Evolutionary conservation across 2,113 vertebrate species (phyloP).

Genomic region (Melanotaenia duboulayi): DNA sequence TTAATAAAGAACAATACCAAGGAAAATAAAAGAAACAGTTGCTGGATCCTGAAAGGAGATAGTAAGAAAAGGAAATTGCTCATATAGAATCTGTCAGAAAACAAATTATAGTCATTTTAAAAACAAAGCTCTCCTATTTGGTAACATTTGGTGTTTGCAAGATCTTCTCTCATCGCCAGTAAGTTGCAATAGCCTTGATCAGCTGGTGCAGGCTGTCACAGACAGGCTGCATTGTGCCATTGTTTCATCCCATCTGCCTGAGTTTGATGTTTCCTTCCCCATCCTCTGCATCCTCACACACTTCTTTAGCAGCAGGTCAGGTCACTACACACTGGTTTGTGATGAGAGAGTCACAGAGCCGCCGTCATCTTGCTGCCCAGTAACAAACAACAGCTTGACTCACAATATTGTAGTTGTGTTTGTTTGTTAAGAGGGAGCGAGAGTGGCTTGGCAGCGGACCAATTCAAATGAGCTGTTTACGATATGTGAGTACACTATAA

Average conservation of each 20-base stretch:
- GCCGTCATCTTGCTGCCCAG: slow-evolving; percentile 59
- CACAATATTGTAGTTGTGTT: slow-evolving; percentile 68
- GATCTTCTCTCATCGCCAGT: slow-evolving; percentile 52
- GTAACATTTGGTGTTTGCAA: slow-evolving; percentile 73
- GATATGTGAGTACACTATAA: slow-evolving; percentile 55
- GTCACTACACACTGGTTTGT: slow-evolving; percentile 74
- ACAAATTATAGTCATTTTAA: slow-evolving; percentile 67
- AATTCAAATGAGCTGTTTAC: slow-evolving; percentile 74
- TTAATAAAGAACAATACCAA: slow-evolving; percentile 69
- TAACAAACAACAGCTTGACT: slow-evolving; percentile 78
- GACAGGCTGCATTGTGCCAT: slow-evolving; percentile 44
- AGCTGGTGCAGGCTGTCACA: slow-evolving; percentile 63
- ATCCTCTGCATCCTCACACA: slow-evolving; percentile 74
- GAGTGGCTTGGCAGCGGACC: slow-evolving; percentile 60
- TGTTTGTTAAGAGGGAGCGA: slow-evolving; percentile 69
- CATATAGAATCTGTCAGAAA: slow-evolving; percentile 60
- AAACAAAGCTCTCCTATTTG: slow-evolving; percentile 66
- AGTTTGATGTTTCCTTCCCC: slow-evolving; percentile 90
- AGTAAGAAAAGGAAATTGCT: slow-evolving; percentile 55
- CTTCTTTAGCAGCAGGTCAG: slow-evolving; percentile 88
- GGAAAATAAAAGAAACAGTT: slow-evolving; percentile 57
- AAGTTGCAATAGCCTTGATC: slow-evolving; percentile 67
- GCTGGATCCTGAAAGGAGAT: slow-evolving; percentile 44
- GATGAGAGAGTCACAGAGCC: slow-evolving; percentile 54
- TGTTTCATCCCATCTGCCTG: slow-evolving; percentile 74